Percentiles rank a stretch among this genome's conserved stretches.
phyloP scores from a whole-genome alignment of 2,797 vertebrate genomes.

The Sparidentex hasta region DNA sequence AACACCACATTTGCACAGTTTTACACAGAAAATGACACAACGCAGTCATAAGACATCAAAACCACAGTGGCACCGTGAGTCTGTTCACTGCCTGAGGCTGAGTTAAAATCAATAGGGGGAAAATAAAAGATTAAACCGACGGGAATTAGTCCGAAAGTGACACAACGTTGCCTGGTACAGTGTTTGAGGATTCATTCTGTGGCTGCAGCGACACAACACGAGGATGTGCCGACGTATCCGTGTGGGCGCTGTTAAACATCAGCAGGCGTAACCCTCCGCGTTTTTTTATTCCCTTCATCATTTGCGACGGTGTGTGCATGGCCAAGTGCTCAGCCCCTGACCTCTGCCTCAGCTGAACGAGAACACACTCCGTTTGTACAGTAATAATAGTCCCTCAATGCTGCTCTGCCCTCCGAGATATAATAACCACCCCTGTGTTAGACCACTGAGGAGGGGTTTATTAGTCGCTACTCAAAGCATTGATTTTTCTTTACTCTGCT shows the following conservation, averaged over 20 bases:
- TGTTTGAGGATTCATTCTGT: neutral
- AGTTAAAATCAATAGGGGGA: too few relatives aligned
- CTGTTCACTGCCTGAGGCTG: too few relatives aligned
- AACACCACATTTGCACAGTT: too few relatives aligned
- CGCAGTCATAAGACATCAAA: too few relatives aligned
- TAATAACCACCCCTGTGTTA: slow-evolving; percentile 58
- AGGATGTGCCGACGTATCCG: neutral
- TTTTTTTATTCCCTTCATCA: slow-evolving; percentile 46
- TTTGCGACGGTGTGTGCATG: slow-evolving; percentile 12
- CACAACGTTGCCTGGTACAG: neutral
- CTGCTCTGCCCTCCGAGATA: slow-evolving; percentile 59
- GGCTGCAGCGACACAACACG: neutral
- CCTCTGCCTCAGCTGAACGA: slow-evolving; percentile 52
- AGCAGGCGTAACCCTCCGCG: neutral
- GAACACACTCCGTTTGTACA: slow-evolving; percentile 66
- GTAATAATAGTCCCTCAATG: slow-evolving; percentile 64
- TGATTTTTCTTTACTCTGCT: slow-evolving; percentile 54
- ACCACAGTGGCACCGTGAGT: too few relatives aligned
- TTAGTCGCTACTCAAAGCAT: slow-evolving; percentile 68
- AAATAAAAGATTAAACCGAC: too few relatives aligned
- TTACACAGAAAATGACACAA: too few relatives aligned
- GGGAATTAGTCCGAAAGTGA: too few relatives aligned
- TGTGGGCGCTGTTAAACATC: slow-evolving; percentile 10
- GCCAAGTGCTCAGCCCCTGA: slow-evolving; percentile 47
- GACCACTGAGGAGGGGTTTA: slow-evolving; percentile 65